Evolutionary conservation across 2,113 vertebrate species (phyloP), one percentile per base, ranked within the genome.

Genomic region (Lipotes vexillifer): DNA sequence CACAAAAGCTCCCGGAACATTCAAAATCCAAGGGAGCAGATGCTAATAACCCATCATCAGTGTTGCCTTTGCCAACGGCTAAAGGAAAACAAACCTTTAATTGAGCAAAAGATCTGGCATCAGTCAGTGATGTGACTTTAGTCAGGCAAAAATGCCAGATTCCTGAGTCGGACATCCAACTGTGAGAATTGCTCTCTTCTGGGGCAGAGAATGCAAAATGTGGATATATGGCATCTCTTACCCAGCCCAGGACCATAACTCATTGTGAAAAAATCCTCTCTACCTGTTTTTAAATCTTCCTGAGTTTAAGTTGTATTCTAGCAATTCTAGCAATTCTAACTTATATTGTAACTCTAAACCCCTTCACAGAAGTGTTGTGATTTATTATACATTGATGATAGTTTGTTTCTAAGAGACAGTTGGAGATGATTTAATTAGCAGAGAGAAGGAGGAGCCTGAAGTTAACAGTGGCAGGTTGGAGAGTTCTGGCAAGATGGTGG

Each of bases 71-170:
- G 94, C 89, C 96, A 95, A 94, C 3, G 3, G 89, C 92, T 86
- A 97, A 93, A 96, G 95, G 96, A 97, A 98, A 98, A 97, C 71
- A 93, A 96, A 97, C 68, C 92, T 97, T 97, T 98, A 98, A 97
- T 97, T 97, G 96, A 97, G 74, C 96, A 93, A 97, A 93, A 97
- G 97, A 96, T 96, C 96, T 96, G 96, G 94, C 92, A 97, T 98
- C 93, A 87, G 88, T 97, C 96, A 97, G 68, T 72, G 91, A 94
- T 96, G 69, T 96, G 96, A 94, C 98, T 98, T 96, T 68, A 96
- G 94, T 97, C 93, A 93, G 91, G 93, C 82, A 97, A 97, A 97
- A 72, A 66, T 0, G 0, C 94, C 27, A 96, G 94, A 96, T 97
- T 83, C 86, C 93, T 41, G 82, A 96, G 88, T 63, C 0, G 11